phyloP scores from a whole-genome alignment of 2,113 vertebrate species.

The Myocastor coypus region DNA sequence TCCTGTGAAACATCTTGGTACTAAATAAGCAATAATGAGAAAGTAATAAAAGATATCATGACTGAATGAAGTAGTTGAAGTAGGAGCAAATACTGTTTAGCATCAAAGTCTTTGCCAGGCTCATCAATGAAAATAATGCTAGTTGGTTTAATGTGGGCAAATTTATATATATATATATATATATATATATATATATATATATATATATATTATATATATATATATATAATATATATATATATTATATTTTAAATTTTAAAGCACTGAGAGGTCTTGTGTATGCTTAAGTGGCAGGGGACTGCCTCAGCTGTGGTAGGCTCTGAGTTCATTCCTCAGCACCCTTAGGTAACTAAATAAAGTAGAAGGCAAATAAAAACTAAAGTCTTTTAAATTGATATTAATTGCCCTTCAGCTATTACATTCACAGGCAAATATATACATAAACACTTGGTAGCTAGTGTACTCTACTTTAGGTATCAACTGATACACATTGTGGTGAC shows the following conservation, averaged over 20 bases:
- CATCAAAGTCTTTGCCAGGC: neutral
- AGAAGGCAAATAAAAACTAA: neutral
- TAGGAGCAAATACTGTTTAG: neutral
- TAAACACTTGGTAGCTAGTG: neutral
- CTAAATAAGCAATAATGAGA: slow-evolving; percentile 21
- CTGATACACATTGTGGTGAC: neutral
- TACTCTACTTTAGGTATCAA: neutral
- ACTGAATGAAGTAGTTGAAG: too few species aligned
- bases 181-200: too few species aligned
- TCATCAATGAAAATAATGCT: slow-evolving; percentile 8
- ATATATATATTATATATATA: too few species aligned
- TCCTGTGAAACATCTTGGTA: neutral
- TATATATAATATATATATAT: too few species aligned
- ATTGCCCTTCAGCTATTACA: neutral
- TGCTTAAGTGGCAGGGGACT: neutral
- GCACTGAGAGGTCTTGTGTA: neutral
- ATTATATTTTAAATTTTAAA: neutral
- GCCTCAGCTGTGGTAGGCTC: neutral
- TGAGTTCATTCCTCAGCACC: neutral
- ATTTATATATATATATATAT: too few species aligned
- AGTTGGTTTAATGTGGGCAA: neutral
- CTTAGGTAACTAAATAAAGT: neutral
- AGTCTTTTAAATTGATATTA: neutral
- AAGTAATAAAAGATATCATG: neutral
- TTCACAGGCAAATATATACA: neutral